A percentile compares a stretch with the other conserved stretches of the same genome.
These are phyloP conservation scores for Ptilodon capucinus DNA, from an alignment of 2,888 invertebrate genomes.

Conservation along the genomic window DNA sequence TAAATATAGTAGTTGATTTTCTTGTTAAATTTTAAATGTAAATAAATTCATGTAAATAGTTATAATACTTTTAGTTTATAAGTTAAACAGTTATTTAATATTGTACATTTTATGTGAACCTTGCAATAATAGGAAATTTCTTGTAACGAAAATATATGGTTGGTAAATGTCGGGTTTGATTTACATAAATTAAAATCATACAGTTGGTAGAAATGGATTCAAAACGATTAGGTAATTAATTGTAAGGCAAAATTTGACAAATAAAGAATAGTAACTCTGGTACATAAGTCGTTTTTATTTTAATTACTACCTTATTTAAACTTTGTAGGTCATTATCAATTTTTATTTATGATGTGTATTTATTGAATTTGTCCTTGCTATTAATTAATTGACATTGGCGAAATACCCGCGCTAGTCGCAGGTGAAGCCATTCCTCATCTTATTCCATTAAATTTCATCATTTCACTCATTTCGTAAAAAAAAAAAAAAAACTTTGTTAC, in stretches of 20 bases:
- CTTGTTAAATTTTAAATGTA: conserved; percentile 30
- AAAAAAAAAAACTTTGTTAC: too few species aligned
- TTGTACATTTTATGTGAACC: conserved; percentile 14
- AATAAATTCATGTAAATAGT: conserved; percentile 34
- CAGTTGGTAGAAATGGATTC: conserved; percentile 37
- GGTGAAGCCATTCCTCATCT: too few species aligned
- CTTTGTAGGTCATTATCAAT: too few species aligned
- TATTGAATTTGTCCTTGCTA: too few species aligned
- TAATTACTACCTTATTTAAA: too few species aligned
- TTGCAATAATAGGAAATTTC: conserved; percentile 19
- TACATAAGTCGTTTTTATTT: background rate
- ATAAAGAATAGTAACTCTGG: conserved; percentile 71
- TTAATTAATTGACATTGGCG: too few species aligned
- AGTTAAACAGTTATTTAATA: conserved; percentile 5
- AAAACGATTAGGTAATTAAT: conserved; percentile 39
- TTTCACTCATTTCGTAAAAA: too few species aligned
- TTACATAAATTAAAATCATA: conserved; percentile 19
- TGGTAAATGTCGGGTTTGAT: conserved; percentile 25
- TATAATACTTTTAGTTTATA: too few species aligned
- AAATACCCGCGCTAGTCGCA: too few species aligned
- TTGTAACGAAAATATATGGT: conserved; percentile 15
- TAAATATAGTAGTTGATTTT: conserved; percentile 45
- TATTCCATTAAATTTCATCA: too few species aligned
- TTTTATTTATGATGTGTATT: too few species aligned
- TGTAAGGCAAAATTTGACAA: conserved; percentile 74